Evolutionary conservation across 2,888 invertebrate genomes (phyloP), one percentile per base, ranked within the genome.

Genomic region (Euplagia quadripunctaria): DNA sequence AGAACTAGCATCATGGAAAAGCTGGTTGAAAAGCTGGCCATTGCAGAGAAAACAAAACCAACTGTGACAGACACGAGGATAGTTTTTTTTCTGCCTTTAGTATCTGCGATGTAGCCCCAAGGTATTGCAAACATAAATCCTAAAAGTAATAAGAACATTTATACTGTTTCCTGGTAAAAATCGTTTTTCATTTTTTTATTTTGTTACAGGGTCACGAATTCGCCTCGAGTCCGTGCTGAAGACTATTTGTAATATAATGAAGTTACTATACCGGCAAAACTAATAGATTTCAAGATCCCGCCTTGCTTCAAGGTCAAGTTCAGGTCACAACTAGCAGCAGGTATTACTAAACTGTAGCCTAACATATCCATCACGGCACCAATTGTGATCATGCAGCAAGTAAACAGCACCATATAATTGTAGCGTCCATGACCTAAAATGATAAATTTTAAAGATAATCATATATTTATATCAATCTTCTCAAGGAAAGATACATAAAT

Each of bases 41-140:
- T 64, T 9, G 75, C 74, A 20, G 83, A 80, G 58, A 80, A 49
- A 4, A 77, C 17, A 46, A 82, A 84, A 6, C 84, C 82, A 11
- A 76, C 64, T 1, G 77, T 55, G 4, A 79, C 73, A 9, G 85
- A 83, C 7, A 84, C 55, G 0, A 84, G 72, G 5, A 85, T 78
- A 6, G 77, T 79, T 46, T 66, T 75, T 64, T 96, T 94, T 20
- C 98, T 95, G 0, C 98, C 98, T 79, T 96, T 80, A 0, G 96
- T 96, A 86, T 98, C 98, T 0, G 97, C 97, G 64, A 97, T 88
- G 8, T 97, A 95, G 9, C 98, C 98, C 97, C 97, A 97, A 2
- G 83, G 82, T 55, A 84, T 64, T 0, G 83, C 81, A 31, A 85
- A 84, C 2, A 86, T 61, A 51, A 86, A 80, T 11, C 84, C 87